These are phyloP conservation scores for Euclidia mi DNA, from an alignment of 2,888 invertebrate species.

Conservation along the genomic window DNA sequence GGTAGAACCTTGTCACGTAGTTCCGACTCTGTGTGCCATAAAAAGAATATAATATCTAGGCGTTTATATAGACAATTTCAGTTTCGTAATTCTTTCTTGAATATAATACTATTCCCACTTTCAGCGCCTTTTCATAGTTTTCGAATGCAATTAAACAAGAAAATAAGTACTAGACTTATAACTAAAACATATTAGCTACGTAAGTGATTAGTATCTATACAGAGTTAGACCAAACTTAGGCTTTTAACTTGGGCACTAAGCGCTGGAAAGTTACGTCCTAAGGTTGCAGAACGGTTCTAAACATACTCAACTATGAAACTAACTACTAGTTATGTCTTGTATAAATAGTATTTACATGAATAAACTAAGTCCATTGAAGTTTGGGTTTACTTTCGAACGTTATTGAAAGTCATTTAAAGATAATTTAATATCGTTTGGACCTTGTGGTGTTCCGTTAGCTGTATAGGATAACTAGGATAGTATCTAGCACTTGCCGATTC, in stretches of 20 bases:
- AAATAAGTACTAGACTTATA: neutral
- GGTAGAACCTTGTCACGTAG: too few species aligned
- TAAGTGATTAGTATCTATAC: constrained; percentile 9
- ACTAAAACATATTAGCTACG: neutral
- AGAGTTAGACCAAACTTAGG: constrained; percentile 23
- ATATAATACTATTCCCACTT: too few species aligned
- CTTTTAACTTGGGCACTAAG: constrained; percentile 21
- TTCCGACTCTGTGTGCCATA: too few species aligned
- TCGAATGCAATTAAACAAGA: neutral
- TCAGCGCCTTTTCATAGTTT: too few species aligned
- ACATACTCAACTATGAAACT: constrained; percentile 40
- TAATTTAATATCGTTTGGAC: too few species aligned
- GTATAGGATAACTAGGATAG: too few species aligned
- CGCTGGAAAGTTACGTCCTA: constrained; percentile 38
- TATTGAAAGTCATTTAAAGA: neutral
- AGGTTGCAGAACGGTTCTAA: constrained; percentile 41
- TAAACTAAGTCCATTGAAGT: constrained; percentile 21
- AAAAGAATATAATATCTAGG: too few species aligned
- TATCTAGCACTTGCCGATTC: too few species aligned
- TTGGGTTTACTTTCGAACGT: neutral
- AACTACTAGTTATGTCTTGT: constrained; percentile 37
- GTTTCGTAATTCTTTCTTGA: too few species aligned
- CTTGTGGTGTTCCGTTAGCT: too few species aligned
- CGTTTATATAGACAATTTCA: too few species aligned
- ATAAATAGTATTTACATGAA: constrained; percentile 30